Evolutionary conservation across 2,113 vertebrate genomes (phyloP).

Genomic region (Pseudois nayaur): DNA sequence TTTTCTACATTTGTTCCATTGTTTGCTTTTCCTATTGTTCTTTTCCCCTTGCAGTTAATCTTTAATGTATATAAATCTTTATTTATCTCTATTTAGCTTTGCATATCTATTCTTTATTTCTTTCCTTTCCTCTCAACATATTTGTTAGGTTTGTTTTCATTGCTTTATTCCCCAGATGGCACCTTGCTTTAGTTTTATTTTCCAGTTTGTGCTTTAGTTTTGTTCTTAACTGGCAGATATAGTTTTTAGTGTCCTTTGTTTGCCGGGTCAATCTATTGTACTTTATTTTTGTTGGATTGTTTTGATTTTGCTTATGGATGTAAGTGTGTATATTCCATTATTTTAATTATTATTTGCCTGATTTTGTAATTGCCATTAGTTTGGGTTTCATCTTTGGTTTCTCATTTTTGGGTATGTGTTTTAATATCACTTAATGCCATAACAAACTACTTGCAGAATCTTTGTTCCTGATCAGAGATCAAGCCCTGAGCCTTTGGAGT

Average conservation of each 20-base stretch:
- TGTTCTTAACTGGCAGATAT: neutral
- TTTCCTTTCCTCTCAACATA: neutral
- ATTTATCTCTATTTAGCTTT: neutral
- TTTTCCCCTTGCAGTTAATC: neutral
- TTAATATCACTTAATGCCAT: neutral
- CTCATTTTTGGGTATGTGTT: neutral
- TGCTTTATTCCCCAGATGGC: neutral
- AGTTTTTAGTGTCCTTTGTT: neutral
- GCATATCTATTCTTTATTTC: neutral
- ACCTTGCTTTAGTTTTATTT: neutral
- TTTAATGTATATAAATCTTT: neutral
- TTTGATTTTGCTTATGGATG: neutral
- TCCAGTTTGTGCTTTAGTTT: neutral
- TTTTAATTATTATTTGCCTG: neutral
- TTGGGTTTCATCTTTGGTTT: neutral
- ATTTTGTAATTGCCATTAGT: neutral
- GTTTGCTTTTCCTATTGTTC: neutral
- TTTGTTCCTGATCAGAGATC: neutral
- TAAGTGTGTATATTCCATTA: neutral
- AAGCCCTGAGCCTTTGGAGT: neutral
- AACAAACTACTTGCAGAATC: neutral
- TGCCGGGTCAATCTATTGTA: rapidly evolving
- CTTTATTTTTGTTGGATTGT: neutral
- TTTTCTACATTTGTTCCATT: neutral
- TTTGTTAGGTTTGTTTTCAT: neutral